Conservation (phyloP, 2,797 vertebrate genomes). For the Pantherophis alleghaniensis region DNA sequence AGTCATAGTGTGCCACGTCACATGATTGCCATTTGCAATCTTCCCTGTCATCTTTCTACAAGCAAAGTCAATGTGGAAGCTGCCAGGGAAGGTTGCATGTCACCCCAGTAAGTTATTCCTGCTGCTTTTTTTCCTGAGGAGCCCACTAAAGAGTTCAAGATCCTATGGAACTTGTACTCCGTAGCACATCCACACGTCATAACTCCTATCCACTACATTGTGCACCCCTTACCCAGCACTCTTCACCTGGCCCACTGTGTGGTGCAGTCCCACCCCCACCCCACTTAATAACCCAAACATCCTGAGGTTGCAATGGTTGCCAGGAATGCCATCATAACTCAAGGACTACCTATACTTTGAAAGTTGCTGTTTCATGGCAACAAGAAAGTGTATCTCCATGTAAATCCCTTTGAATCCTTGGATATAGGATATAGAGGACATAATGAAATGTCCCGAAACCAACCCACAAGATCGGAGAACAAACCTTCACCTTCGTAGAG, state of each 20-base stretch:
- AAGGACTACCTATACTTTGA: background rate
- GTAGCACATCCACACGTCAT: background rate
- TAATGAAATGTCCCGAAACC: background rate
- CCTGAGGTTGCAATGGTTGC: background rate
- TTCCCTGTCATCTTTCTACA: background rate
- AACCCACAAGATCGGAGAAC: no score
- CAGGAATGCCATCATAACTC: background rate
- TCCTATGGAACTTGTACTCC: background rate
- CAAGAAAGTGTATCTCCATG: background rate
- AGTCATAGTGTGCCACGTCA: background rate
- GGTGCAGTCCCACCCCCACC: background rate
- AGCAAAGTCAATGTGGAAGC: background rate
- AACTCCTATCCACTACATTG: background rate
- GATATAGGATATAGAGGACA: background rate
- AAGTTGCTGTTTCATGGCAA: background rate
- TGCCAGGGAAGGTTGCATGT: background rate
- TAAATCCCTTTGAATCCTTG: background rate
- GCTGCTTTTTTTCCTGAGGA: background rate
- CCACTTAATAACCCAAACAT: background rate
- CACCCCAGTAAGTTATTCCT: background rate
- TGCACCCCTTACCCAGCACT: background rate
- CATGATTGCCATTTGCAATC: background rate
- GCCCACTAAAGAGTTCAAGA: background rate
- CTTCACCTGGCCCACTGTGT: background rate
- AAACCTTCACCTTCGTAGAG: no score